These are phyloP conservation scores for Tauraco erythrolophus DNA, from an alignment of 2,113 vertebrate genomes.

Conservation along the genomic window DNA sequence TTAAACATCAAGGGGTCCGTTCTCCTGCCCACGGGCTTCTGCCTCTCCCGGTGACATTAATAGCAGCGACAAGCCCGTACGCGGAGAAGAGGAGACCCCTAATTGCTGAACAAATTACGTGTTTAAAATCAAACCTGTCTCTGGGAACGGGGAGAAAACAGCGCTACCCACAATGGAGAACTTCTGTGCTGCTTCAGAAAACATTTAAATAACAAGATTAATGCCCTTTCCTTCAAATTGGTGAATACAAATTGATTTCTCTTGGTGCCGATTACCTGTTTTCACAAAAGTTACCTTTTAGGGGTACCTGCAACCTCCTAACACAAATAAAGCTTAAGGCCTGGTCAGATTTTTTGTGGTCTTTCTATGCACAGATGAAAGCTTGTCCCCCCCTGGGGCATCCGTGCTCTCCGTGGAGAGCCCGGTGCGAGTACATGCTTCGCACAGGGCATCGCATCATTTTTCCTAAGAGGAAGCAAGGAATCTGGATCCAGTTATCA, in stretches of 20 bases:
- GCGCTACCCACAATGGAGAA: neutral
- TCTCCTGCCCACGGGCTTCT: conserved; percentile 10
- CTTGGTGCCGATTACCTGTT: neutral
- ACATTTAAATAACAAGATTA: neutral
- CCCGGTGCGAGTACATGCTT: rapidly evolving
- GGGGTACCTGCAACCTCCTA: neutral
- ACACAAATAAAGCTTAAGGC: neutral
- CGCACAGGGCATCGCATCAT: rapidly evolving
- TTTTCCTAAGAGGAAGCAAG: neutral
- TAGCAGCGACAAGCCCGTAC: neutral
- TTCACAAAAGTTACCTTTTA: neutral
- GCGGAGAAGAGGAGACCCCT: conserved; percentile 7
- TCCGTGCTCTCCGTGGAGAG: rapidly evolving
- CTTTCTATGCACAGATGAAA: neutral
- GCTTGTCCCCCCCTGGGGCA: neutral
- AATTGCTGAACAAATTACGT: conserved; percentile 24
- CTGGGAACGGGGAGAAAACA: neutral
- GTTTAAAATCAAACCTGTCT: neutral
- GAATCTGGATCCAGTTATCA: rapidly evolving
- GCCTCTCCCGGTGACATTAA: neutral
- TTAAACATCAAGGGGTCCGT: conserved; percentile 33
- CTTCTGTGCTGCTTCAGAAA: neutral
- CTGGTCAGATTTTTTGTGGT: neutral
- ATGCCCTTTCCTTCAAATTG: neutral
- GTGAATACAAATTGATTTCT: neutral